A percentile compares a stretch with the other conserved stretches of the same genome.
phyloP scores from a whole-genome alignment of 2,797 vertebrate genomes.

The Ispidina picta region DNA sequence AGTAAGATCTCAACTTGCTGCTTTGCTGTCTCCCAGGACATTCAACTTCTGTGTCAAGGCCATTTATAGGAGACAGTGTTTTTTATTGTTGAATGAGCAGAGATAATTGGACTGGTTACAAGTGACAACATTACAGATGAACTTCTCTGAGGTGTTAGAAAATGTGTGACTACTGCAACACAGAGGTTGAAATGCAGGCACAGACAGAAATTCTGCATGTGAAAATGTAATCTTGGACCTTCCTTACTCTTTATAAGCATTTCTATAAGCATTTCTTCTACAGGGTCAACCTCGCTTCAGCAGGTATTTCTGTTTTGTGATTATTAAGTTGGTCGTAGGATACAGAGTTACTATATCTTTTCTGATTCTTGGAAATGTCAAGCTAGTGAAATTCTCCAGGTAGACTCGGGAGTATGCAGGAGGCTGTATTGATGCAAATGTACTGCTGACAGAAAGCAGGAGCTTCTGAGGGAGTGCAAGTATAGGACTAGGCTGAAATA shows the following conservation, averaged over 20 bases:
- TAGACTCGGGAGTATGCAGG: not conserved
- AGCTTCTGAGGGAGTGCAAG: not conserved
- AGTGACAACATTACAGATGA: conserved; percentile 2
- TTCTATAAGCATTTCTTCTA: not conserved
- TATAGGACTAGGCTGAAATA: not conserved
- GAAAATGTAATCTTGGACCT: not conserved
- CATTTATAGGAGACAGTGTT: not conserved
- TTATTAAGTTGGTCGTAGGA: not conserved
- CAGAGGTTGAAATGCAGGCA: not conserved
- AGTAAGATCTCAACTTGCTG: not conserved
- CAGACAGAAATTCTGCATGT: not conserved
- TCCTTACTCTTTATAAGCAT: not conserved
- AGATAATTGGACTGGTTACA: conserved; percentile 9
- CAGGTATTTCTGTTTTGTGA: not conserved
- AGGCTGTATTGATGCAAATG: not conserved
- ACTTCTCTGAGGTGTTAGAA: conserved; percentile 10
- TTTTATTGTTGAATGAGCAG: conserved; percentile 34
- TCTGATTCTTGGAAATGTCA: not conserved
- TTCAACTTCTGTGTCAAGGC: not conserved
- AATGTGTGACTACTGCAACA: not conserved
- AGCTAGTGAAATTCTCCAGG: not conserved
- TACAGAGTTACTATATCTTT: not conserved
- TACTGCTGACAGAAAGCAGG: not conserved
- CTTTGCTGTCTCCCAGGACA: not conserved
- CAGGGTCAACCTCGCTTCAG: not conserved